Base-by-base conservation (phyloP, 2,113 vertebrate species). In the Tenrec ecaudatus region DNA sequence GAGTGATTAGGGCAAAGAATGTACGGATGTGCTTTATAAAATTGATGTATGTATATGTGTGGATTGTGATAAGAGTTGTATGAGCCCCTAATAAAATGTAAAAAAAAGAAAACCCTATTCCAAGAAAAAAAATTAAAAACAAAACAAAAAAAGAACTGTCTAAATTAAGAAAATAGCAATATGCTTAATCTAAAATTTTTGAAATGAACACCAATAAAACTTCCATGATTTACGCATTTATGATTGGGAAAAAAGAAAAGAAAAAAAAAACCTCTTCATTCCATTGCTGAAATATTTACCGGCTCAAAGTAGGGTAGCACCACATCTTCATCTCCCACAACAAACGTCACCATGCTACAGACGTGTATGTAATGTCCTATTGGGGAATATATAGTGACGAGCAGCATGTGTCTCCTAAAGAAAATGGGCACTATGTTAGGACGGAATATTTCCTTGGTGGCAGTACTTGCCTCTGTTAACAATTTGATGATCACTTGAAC, bases 251-350 rank as follows among this genome's bases (percentile, higher is more conserved):
- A 40, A 40, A 40, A 40, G 40, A 40, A 33, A 6, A 4, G 6
- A 29, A 2, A 31, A 68, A 68, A 9, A 58, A 66, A n/a, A 71
- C 12, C 6, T 66, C 62, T 40, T 31, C 22, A 40, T 16, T 17
- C 9, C 38, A 36, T 31, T 64, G 33, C 68, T 80, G 33, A 43
- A 90, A 96, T 60, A 76, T 79, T 91, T 97, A 99, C 99, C 98
- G 98, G 98, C 92, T 98, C 97, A 66, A 99, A 98, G 88, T 95
- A 77, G 96, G 98, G 97, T 89, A 99, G 97, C 95, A 99, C 96
- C 60, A 89, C 91, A 47, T 99, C 99, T 95, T 99, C 99, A 68
- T 99, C 99, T 93, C 98, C 99, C 81, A 99, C 98, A 78, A 98
- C 93, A 91, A 99, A 99, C 0, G 98, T 98, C 6, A 98, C 98